Evolutionary conservation across 2,888 invertebrate genomes (phyloP).

Genomic region (Drosophila paramelanica): DNA sequence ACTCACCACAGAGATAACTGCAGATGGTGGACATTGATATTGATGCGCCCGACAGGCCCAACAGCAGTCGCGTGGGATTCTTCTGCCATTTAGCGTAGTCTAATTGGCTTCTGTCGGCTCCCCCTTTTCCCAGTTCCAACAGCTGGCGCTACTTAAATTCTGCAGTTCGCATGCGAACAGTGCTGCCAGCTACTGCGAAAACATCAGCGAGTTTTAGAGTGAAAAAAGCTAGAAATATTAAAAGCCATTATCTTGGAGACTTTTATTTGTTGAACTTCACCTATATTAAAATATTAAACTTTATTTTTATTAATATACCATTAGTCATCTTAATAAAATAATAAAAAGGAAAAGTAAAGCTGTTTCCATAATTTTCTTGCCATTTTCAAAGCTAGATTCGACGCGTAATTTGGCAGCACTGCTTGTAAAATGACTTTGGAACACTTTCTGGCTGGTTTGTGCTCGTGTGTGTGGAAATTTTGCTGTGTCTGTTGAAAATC

Average conservation of each 20-base stretch:
- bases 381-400: background rate
- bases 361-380: background rate
- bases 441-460: slow-evolving; percentile 6
- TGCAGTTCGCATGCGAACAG: slow-evolving; percentile 12
- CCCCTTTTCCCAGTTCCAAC: background rate
- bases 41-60: slow-evolving; percentile 36
- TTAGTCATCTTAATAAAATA: too few species aligned
- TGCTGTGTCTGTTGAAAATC: slow-evolving; percentile 32
- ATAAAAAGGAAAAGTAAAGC: background rate
- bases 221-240: background rate
- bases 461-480: slow-evolving; percentile 8
- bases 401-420: slow-evolving; percentile 8
- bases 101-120: slow-evolving; percentile 37
- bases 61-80: slow-evolving; percentile 46
- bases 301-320: too few species aligned
- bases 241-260: too few species aligned
- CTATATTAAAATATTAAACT: too few species aligned
- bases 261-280: too few species aligned
- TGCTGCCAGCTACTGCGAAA: background rate
- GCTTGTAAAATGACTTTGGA: slow-evolving; percentile 3
- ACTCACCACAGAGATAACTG: slow-evolving; percentile 14
- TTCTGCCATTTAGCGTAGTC: slow-evolving; percentile 35
- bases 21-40: slow-evolving; percentile 56
- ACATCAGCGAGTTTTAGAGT: background rate
- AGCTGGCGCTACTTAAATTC: slow-evolving; percentile 12